phyloP scores from a whole-genome alignment of 2,797 vertebrate genomes.

The Mus caroli region DNA sequence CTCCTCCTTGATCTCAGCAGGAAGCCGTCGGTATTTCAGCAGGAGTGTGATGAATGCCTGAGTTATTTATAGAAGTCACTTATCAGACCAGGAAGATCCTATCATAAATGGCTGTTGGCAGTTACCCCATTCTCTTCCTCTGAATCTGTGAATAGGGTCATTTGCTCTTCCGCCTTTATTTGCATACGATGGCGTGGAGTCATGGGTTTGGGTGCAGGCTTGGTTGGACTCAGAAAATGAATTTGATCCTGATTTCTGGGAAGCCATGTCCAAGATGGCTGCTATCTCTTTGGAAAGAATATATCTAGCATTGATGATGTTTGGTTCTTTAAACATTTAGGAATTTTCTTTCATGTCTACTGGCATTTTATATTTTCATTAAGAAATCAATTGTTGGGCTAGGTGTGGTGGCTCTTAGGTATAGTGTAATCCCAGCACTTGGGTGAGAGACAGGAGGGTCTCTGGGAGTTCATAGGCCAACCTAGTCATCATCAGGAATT shows the following conservation, averaged over 20 bases:
- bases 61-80: slow-evolving; percentile 53
- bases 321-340: slow-evolving; percentile 33
- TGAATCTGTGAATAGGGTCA: neutral
- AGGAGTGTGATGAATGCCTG: neutral
- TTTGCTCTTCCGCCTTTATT: slow-evolving; percentile 3
- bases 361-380: slow-evolving; percentile 12
- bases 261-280: neutral
- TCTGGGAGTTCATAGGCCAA: too few species aligned
- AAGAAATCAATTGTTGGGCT: neutral
- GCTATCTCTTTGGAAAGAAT: slow-evolving; percentile 21
- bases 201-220: neutral
- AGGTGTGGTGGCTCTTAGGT: too few species aligned
- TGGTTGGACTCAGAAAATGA: slow-evolving; percentile 52
- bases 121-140: slow-evolving; percentile 33
- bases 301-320: slow-evolving; percentile 11
- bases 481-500: neutral
- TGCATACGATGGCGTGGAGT: neutral
- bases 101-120: neutral
- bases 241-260: slow-evolving; percentile 4
- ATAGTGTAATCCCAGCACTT: neutral
- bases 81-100: slow-evolving; percentile 50
- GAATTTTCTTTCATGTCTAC: slow-evolving; percentile 19
- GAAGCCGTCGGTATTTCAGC: slow-evolving; percentile 38
- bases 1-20: slow-evolving; percentile 33
- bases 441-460: too few species aligned